Evolutionary conservation across 2,797 vertebrate species (phyloP).

Genomic region (Tympanoctomys barrerae): DNA sequence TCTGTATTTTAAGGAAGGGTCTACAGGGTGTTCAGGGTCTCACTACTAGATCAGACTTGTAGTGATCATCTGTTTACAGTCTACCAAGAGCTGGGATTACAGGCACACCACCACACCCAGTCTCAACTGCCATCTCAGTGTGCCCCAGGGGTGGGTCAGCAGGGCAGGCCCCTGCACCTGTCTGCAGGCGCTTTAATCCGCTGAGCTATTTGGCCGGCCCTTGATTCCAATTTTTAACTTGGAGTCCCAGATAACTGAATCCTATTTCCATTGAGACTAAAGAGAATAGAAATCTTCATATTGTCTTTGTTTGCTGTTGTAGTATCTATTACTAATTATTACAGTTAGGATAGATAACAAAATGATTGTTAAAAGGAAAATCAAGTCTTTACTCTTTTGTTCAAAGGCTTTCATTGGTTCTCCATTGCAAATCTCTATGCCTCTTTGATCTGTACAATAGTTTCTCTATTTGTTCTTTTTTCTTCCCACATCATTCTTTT

Average conservation of each 20-base stretch:
- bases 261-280: background rate
- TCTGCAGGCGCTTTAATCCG: too few relatives aligned
- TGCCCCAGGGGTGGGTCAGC: too few relatives aligned
- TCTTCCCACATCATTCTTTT: background rate
- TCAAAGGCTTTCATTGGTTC: background rate
- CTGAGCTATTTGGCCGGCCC: too few relatives aligned
- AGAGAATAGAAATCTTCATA: background rate
- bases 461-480: background rate
- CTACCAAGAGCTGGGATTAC: too few relatives aligned
- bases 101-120: too few relatives aligned
- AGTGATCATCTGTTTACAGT: too few relatives aligned
- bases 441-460: background rate
- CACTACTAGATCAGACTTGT: too few relatives aligned
- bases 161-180: too few relatives aligned
- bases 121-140: too few relatives aligned
- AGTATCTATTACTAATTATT: background rate
- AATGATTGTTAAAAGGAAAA: background rate
- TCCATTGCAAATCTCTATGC: background rate
- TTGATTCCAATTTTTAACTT: constrained; percentile 24
- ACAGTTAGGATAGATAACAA: background rate
- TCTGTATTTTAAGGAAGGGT: too few relatives aligned
- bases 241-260: constrained; percentile 1
- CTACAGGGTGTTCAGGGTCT: too few relatives aligned
- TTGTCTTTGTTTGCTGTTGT: background rate
- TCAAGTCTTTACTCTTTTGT: background rate